phyloP scores from a whole-genome alignment of 2,113 vertebrate genomes.

The Amphilophus citrinellus region DNA sequence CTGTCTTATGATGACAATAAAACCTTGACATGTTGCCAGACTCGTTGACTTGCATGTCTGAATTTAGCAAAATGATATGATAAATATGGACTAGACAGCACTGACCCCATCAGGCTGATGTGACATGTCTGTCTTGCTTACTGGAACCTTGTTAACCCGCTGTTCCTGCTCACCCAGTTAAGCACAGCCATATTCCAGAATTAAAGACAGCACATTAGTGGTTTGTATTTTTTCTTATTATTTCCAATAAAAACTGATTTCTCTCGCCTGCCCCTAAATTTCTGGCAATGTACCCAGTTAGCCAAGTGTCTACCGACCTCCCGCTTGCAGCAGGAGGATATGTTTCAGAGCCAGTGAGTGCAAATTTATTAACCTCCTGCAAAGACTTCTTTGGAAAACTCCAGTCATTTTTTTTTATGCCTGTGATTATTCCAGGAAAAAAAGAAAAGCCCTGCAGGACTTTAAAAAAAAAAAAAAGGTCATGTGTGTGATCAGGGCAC shows the following conservation, averaged over 20 bases:
- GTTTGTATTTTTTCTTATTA: slow-evolving; percentile 41
- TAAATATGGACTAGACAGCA: slow-evolving; percentile 5
- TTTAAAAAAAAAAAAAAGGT: neutral
- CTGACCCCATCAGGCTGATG: slow-evolving; percentile 17
- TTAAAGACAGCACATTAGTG: slow-evolving; percentile 50
- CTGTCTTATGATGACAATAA: neutral
- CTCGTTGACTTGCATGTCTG: neutral
- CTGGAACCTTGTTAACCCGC: slow-evolving; percentile 49
- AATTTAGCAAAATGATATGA: slow-evolving; percentile 1
- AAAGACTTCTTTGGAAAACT: slow-evolving; percentile 60
- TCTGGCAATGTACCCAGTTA: slow-evolving; percentile 81
- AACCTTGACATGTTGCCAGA: neutral
- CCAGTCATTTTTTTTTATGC: slow-evolving; percentile 3
- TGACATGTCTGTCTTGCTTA: slow-evolving; percentile 52
- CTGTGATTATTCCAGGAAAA: slow-evolving; percentile 56
- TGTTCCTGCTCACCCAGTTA: slow-evolving; percentile 38
- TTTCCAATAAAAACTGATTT: slow-evolving; percentile 50
- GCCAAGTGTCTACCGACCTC: slow-evolving; percentile 40
- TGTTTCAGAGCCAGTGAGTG: slow-evolving; percentile 51
- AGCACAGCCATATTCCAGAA: slow-evolving; percentile 50
- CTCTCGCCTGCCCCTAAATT: slow-evolving; percentile 40
- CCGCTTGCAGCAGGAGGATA: slow-evolving; percentile 25
- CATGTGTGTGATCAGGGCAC: neutral
- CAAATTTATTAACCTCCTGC: slow-evolving; percentile 64
- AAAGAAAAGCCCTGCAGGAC: slow-evolving; percentile 8